Evolutionary conservation across 64 coral and sea anemone species (phyloP), one percentile per base, ranked within the genome.

Genomic region (Acropora tenuis): DNA sequence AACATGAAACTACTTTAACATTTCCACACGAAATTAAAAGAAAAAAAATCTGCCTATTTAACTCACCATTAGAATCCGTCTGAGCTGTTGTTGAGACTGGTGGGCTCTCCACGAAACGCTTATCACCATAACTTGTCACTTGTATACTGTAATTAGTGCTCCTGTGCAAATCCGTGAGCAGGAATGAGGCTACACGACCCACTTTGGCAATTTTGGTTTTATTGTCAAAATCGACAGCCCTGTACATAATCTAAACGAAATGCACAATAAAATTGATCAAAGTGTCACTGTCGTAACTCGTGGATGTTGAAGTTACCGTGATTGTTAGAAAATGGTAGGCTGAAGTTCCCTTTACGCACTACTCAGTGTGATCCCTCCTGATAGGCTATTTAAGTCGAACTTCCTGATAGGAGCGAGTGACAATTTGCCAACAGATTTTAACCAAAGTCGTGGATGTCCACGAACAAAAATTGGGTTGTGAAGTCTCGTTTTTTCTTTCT

Each of bases 51-150:
- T 71, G 9, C 0, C 0, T 40, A 19, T 15, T 20, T 71, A 13
- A 20, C 93, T 91, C 87, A 95, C 93, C 77, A 59, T 95, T 43
- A n/a, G 58, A 19, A 87, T 95, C 76, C 20, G 93, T 95, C 46
- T 83, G 86, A 2, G 80, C 46, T n/a, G 82, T 95, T 43, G 45
- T 90, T 17, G 52, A 10, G 11, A 74, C 73, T 42, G 93, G 89
- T 73, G 61, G 20, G 45, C 93, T 95, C 48, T 75, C 60, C 11
- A 80, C 48, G 48, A 95, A 82, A 20, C 78, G 63, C 5, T 87
- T 57, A 43, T 95, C 93, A 11, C 93, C 93, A 81, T 87, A 91
- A 52, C 88, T 86, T 76, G 40, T 17, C 42, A 95, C 44, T n/a
- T 87, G 66, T 57, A 95, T 76, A 12, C 44, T 78, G 82, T 95